These are phyloP conservation scores for Gavia stellata DNA, from an alignment of 2,113 vertebrate species.

Conservation along the genomic window DNA sequence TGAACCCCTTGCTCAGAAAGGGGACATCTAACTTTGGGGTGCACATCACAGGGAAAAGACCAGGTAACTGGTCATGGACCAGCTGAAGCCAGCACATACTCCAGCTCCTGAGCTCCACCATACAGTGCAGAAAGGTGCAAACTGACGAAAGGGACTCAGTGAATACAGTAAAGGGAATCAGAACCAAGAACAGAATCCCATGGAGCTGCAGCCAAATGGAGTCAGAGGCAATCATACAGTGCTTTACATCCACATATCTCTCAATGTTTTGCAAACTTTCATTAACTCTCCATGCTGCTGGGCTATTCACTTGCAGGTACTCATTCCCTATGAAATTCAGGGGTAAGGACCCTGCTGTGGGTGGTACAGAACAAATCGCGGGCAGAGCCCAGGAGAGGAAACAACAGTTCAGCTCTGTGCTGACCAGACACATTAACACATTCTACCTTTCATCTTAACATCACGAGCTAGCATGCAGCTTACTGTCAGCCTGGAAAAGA, in stretches of 20 bases:
- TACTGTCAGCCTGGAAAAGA: background rate
- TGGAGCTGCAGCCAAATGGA: background rate
- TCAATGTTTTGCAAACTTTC: background rate
- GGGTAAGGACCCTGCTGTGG: background rate
- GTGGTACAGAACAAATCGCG: background rate
- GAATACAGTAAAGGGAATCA: background rate
- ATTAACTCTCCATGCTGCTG: background rate
- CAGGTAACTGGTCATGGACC: background rate
- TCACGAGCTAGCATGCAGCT: background rate
- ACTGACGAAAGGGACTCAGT: background rate
- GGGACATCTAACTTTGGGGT: background rate
- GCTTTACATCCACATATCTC: background rate
- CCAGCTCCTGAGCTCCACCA: background rate
- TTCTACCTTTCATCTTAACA: background rate
- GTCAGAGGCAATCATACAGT: background rate
- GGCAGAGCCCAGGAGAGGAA: background rate
- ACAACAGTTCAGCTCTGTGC: background rate
- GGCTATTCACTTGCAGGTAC: background rate
- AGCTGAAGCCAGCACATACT: background rate
- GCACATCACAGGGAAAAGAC: background rate
- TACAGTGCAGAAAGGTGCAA: background rate
- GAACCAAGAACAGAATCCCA: background rate
- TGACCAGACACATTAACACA: background rate
- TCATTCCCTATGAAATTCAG: background rate
- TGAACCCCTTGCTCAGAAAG: background rate